Base-by-base conservation (phyloP, 2,113 vertebrate genomes). In the Solenodon paradoxus region DNA sequence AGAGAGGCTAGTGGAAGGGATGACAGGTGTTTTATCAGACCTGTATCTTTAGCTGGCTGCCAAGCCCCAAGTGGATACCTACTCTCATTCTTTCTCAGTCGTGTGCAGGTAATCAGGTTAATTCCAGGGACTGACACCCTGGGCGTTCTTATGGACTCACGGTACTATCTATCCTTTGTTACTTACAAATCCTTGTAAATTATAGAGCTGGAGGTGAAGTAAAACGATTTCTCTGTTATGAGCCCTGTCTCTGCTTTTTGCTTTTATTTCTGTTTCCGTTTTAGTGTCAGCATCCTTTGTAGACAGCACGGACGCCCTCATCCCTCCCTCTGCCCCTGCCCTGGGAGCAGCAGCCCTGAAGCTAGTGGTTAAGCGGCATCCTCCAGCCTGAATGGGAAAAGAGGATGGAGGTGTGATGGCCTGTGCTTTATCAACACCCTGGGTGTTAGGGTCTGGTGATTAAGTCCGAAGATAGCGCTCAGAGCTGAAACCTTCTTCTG, bases 21-120 rank as follows among this genome's bases (percentile, higher is more conserved):
- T 40, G 84, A 71, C n/a, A 42, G 86, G 81, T 78, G 81, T 51
- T 94, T 94, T 32, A 63, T 88, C 61, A 91, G 69, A 71, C 17
- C 71, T 78, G 1, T 84, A 9, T 84, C 90, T 83, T 87, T 51
- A 81, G 64, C 74, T 82, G 86, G 49, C 53, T 64, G 59, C 71
- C 72, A 74, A 88, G 80, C 63, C 84, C 85, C 77, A 84, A 16
- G 81, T 24, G 66, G 42, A 74, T 61, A 96, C 78, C 84, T 97
- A 90, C 72, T 91, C 47, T 92, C 88, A 64, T 78, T 82, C 49
- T 74, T 45, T 47, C 87, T 63, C 55, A 74, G 4, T 28, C 42
- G 1, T 77, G 47, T 80, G 74, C 69, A 26, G 78, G 81, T 71
- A 59, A 94, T 81, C 92, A 88, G 68, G 42, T 94, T 93, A 83